Evolutionary conservation across 2,888 invertebrate species (phyloP).

Genomic region (Cheilosia vulpina): DNA sequence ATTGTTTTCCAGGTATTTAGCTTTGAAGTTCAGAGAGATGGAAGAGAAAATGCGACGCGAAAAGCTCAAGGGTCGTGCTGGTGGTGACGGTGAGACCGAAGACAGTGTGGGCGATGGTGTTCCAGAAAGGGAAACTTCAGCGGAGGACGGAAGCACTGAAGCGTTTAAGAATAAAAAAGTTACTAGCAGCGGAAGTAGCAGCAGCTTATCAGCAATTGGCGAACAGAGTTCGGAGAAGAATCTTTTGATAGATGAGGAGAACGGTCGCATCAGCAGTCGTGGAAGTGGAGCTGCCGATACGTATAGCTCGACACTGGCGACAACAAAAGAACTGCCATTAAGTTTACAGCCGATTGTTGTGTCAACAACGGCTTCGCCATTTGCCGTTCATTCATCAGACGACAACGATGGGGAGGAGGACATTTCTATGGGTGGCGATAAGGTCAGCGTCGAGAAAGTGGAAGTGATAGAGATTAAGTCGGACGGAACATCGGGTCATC

Average conservation of each 20-base stretch:
- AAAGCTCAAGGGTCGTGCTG: conserved; percentile 85
- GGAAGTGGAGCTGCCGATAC: conserved; percentile 77
- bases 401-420: conserved; percentile 51
- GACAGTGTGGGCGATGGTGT: conserved; percentile 79
- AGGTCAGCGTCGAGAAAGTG: conserved; percentile 82
- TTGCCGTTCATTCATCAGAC: conserved; percentile 30
- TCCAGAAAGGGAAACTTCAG: conserved; percentile 63
- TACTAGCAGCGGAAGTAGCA: conserved; percentile 4
- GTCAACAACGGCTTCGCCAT: conserved; percentile 79
- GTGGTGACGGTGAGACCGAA: conserved; percentile 79
- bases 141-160: conserved; percentile 61
- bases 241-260: conserved; percentile 82
- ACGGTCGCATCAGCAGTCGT: conserved; percentile 80
- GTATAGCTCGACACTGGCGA: conserved; percentile 76
- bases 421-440: conserved; percentile 60
- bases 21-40: conserved; percentile 93
- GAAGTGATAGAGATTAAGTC: conserved; percentile 84
- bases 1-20: conserved; percentile 87
- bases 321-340: conserved; percentile 77
- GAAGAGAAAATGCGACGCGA: conserved; percentile 91
- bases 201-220: conserved; percentile 78
- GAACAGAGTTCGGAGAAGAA: conserved; percentile 82
- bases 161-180: conserved; percentile 29
- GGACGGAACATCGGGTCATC: conserved; percentile 82
- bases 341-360: conserved; percentile 81